Evolutionary conservation across 2,113 vertebrate species (phyloP).

Genomic region (Merops nubicus): DNA sequence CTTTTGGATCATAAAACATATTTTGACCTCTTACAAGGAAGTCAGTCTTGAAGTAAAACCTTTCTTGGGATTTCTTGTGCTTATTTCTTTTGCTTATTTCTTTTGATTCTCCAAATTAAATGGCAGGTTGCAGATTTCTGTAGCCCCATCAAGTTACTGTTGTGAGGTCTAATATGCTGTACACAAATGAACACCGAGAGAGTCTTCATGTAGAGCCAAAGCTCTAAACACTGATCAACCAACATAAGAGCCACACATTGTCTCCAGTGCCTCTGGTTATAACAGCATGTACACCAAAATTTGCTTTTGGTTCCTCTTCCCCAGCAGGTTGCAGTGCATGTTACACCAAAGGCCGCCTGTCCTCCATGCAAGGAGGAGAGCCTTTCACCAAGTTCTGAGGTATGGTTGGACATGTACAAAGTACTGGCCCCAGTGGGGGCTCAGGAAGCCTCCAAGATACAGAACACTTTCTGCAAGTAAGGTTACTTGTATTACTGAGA

Average conservation of each 20-base stretch:
- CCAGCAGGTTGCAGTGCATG: background rate
- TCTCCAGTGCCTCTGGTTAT: background rate
- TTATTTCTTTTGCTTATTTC: background rate
- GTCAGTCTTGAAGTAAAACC: background rate
- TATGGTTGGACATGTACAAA: background rate
- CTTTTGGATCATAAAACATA: background rate
- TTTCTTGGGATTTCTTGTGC: background rate
- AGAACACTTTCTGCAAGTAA: background rate
- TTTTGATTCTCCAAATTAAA: no score
- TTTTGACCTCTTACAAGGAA: background rate
- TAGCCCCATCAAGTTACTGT: background rate
- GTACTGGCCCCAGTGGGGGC: background rate
- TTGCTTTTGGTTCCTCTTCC: background rate
- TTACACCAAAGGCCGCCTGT: fast-evolving
- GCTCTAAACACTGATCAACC: background rate
- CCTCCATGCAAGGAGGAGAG: fast-evolving
- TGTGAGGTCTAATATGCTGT: fast-evolving
- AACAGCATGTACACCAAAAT: background rate
- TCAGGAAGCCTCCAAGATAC: background rate
- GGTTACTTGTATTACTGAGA: background rate
- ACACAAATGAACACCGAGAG: background rate
- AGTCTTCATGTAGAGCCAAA: background rate
- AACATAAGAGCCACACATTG: fast-evolving
- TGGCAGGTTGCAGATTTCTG: background rate
- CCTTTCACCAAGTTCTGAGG: background rate